These are phyloP conservation scores for Calephelis perditalis DNA, from an alignment of 2,888 invertebrate species.

Conservation along the genomic window DNA sequence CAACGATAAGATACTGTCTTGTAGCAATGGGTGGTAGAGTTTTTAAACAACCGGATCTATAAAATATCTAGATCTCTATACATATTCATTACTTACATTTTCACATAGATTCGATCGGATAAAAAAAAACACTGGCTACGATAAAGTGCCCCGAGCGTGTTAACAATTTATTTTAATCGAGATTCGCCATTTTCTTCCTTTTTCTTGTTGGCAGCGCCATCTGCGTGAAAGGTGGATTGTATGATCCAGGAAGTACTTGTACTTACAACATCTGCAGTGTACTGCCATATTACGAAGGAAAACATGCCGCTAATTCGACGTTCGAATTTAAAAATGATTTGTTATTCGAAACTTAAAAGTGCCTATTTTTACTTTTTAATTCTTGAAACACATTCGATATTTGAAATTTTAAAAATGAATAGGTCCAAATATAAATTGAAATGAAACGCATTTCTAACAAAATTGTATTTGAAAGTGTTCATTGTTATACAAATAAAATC, in stretches of 20 bases:
- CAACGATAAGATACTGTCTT: slow-evolving; percentile 20
- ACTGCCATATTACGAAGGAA: slow-evolving; percentile 31
- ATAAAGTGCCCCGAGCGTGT: slow-evolving; percentile 54
- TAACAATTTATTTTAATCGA: slow-evolving; percentile 62
- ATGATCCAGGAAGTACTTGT: slow-evolving; percentile 52
- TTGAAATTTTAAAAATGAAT: too few species aligned
- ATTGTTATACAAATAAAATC: too few species aligned
- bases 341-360: not conserved
- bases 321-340: slow-evolving; percentile 4
- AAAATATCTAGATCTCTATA: slow-evolving; percentile 60
- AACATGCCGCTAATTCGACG: slow-evolving; percentile 14
- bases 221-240: slow-evolving; percentile 60
- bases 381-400: too few species aligned
- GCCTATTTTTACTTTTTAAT: too few species aligned
- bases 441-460: too few species aligned
- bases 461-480: too few species aligned
- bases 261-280: slow-evolving; percentile 44
- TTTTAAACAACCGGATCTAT: slow-evolving; percentile 45
- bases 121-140: slow-evolving; percentile 43
- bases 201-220: slow-evolving; percentile 39
- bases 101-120: slow-evolving; percentile 57
- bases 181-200: slow-evolving; percentile 47
- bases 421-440: too few species aligned
- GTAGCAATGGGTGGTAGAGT: slow-evolving; percentile 49
- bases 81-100: slow-evolving; percentile 46